phyloP scores from a whole-genome alignment of 2,888 invertebrate genomes.

The Troides helena region DNA sequence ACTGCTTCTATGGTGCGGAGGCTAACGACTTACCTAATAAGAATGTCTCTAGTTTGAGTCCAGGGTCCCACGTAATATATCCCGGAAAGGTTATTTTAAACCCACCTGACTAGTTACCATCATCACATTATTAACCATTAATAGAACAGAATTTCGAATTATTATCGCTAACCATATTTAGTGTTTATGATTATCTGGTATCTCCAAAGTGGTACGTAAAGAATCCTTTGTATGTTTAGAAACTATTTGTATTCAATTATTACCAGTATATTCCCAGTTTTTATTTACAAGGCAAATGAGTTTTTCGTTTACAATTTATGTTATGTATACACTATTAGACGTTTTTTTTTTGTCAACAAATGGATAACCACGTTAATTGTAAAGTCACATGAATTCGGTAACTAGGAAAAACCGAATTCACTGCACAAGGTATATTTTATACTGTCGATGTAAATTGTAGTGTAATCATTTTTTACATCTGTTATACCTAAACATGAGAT shows the following conservation, averaged over 20 bases:
- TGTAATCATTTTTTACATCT: background rate
- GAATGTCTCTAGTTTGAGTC: no score
- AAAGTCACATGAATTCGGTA: constrained; percentile 13
- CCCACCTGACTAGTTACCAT: no score
- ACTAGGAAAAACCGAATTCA: constrained; percentile 10
- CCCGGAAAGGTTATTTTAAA: no score
- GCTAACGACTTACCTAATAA: no score
- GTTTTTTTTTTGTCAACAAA: background rate
- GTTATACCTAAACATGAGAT: background rate
- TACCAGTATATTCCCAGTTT: background rate
- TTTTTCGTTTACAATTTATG: background rate
- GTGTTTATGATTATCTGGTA: background rate
- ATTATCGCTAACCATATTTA: background rate
- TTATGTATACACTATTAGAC: background rate
- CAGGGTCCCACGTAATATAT: no score
- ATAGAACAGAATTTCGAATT: no score
- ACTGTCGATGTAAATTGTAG: constrained; percentile 5
- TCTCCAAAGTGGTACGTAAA: background rate
- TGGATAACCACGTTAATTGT: background rate
- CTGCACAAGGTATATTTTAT: constrained; percentile 3
- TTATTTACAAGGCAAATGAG: background rate
- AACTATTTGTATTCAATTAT: background rate
- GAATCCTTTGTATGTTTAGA: background rate
- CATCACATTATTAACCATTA: no score
- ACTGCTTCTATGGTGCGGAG: no score